These are phyloP conservation scores for Helarctos malayanus DNA, from an alignment of 2,797 vertebrate species.

Conservation along the genomic window DNA sequence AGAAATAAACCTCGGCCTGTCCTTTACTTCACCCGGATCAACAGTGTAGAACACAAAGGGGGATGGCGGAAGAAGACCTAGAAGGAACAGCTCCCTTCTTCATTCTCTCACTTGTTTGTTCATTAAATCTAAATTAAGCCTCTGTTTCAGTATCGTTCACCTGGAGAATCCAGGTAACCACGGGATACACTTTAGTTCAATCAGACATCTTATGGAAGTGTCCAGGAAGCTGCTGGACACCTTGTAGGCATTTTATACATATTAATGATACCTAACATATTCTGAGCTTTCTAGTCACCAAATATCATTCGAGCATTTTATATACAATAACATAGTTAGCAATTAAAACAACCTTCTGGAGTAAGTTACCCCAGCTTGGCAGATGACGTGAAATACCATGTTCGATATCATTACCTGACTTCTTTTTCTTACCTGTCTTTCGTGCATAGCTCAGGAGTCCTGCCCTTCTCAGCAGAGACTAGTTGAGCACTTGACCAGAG, in stretches of 20 bases:
- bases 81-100: not conserved
- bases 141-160: not conserved
- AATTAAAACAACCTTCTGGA: not conserved
- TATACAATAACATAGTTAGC: not conserved
- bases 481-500: not conserved
- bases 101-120: not conserved
- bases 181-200: not conserved
- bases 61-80: not conserved
- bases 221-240: not conserved
- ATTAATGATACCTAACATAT: too few species aligned
- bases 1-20: not conserved
- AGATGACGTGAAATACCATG: not conserved
- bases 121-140: not conserved
- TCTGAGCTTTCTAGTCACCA: not conserved
- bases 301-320: not conserved
- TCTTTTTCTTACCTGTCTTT: not conserved
- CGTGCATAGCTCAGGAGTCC: not conserved
- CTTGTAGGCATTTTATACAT: not conserved
- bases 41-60: not conserved
- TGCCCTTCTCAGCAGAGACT: not conserved
- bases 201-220: not conserved
- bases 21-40: not conserved
- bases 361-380: not conserved
- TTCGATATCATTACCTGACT: not conserved
- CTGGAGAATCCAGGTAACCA: not conserved